A percentile compares a stretch with the other conserved stretches of the same genome.
Evolutionary conservation across 2,797 vertebrate species (phyloP).

Genomic region (Neoniphon sammara): DNA sequence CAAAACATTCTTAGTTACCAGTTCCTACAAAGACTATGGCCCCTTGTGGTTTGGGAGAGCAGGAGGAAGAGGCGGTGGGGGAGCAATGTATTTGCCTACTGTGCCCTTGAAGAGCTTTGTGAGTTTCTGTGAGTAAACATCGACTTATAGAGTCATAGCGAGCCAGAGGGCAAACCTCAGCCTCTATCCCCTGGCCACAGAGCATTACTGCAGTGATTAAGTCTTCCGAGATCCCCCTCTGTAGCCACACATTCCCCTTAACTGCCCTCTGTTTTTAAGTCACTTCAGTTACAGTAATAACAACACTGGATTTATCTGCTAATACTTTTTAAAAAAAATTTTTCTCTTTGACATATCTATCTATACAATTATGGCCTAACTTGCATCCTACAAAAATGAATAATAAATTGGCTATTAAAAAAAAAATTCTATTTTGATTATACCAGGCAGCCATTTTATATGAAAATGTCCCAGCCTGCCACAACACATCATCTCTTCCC

Average conservation of each 20-base stretch:
- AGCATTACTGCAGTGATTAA: constrained; percentile 32
- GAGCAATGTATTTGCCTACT: constrained; percentile 45
- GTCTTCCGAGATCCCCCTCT: constrained; percentile 14
- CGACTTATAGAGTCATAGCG: constrained; percentile 48
- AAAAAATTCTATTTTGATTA: constrained; percentile 15
- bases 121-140: constrained; percentile 59
- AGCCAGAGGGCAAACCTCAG: constrained; percentile 51
- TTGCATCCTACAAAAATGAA: no score
- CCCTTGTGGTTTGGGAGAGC: constrained; percentile 65
- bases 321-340: no score
- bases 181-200: constrained; percentile 13
- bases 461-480: constrained; percentile 1
- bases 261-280: constrained; percentile 4
- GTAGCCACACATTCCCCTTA: constrained; percentile 6
- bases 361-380: no score
- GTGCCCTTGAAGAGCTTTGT: constrained; percentile 49
- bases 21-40: constrained; percentile 70
- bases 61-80: constrained; percentile 18
- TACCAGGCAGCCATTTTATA: background rate
- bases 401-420: no score
- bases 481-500: background rate
- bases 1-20: constrained; percentile 71
- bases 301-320: no score
- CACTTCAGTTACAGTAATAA: background rate
- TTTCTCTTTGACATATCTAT: no score